Base-by-base conservation (phyloP, 2,888 invertebrate species). In the Tolmerus cingulatus region DNA sequence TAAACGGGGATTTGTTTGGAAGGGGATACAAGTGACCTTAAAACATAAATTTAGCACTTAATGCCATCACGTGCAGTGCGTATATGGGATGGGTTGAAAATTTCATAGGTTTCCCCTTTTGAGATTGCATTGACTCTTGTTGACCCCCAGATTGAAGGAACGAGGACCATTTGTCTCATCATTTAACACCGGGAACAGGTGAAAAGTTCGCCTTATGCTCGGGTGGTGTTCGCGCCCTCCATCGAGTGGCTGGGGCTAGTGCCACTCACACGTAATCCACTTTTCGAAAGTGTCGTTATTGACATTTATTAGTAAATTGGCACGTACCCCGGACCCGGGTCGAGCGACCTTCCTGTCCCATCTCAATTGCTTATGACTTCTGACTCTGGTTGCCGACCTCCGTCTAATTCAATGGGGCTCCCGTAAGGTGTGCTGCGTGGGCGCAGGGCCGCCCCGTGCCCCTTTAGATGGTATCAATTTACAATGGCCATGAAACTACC, bases 261-360 rank as follows among this genome's bases (percentile, higher is more conserved):
- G 19, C 66, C 66, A 23, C 23, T 66, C 66, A 66, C 66, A 66
- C 66, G 23, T 66, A 66, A 66, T 40, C 78, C 19, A 78, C 43
- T 78, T 78, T 78, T 43, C 9, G 12, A 78, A 9, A 43, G 79
- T 51, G 51, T 23, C 27, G 14, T 51, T 27, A 82, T 82, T 82
- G 82, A 82, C 82, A 82, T 55, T 37, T 82, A 82, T 82, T 82
- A 82, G 57, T n/a, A 82, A 82, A 82, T 66, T 82, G 57, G 23
- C 57, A 66, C 37, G 57, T 66, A 57, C 19, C 82, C n/a, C 19
- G 12, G n/a, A 46, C 43, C 19, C 8, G 81, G 51, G 37, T 76
- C 76, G 51, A 66, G 8, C 57, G 66, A 34, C 82, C 37, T 51
- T 34, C 82, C 37, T 66, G 16, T 14, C 37, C 82, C 51, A 57